Conservation (phyloP, 1,140 invertebrate species). For the Polypedilum vanderplanki region DNA sequence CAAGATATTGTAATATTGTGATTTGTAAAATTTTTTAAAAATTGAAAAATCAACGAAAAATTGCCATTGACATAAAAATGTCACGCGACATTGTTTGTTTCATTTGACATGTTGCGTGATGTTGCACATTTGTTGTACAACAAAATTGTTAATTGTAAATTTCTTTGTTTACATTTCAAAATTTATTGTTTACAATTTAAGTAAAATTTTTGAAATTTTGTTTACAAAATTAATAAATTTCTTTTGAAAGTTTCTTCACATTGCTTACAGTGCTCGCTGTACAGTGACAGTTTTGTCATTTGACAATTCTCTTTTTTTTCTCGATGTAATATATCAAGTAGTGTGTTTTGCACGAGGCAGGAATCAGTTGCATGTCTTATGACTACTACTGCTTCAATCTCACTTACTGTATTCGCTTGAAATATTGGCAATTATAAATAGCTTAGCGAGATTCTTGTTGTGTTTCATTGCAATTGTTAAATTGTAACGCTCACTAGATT, state of each 20-base stretch:
- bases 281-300: neutral
- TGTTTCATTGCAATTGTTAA: conserved; percentile 7
- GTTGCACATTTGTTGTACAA: no score
- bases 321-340: neutral
- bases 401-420: neutral
- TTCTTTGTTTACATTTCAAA: no score
- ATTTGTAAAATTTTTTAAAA: no score
- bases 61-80: no score
- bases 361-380: neutral
- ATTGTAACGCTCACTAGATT: neutral
- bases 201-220: no score
- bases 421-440: conserved; percentile 14
- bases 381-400: neutral
- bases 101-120: no score
- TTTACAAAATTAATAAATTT: no score
- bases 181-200: no score
- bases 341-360: no score
- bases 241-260: neutral
- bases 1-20: neutral
- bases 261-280: neutral
- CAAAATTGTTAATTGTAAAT: no score
- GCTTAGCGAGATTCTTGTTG: conserved; percentile 4
- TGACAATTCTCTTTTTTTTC: neutral
- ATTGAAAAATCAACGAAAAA: no score
- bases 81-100: no score